These are phyloP conservation scores for Caenorhabditis elegans DNA, from an alignment of 1,140 invertebrate genomes.

Conservation along the genomic window WBcel235 BX284602.5:5352501-5353000, in stretches of 20 bases:
- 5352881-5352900: not conserved
- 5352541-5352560: not conserved
- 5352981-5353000: conserved; percentile 4
- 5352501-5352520: conserved; percentile 1
- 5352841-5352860: too few relatives aligned
- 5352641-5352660: not conserved
- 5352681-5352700: not conserved
- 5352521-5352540: conserved; percentile 7
- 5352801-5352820: not conserved
- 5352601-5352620: not conserved
- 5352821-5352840: not conserved
- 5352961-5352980: too few relatives aligned
- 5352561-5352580: not conserved
- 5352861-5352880: not conserved
- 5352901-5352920: not conserved
- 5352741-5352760: not conserved
- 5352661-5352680: not conserved
- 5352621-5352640: not conserved
- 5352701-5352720: not conserved
- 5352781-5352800: not conserved
- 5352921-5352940: not conserved
- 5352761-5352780: not conserved
- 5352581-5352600: not conserved
- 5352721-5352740: not conserved
- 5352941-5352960: not conserved